Conservation (phyloP, 2,888 invertebrate genomes). For the Falcaria lacertinaria region DNA sequence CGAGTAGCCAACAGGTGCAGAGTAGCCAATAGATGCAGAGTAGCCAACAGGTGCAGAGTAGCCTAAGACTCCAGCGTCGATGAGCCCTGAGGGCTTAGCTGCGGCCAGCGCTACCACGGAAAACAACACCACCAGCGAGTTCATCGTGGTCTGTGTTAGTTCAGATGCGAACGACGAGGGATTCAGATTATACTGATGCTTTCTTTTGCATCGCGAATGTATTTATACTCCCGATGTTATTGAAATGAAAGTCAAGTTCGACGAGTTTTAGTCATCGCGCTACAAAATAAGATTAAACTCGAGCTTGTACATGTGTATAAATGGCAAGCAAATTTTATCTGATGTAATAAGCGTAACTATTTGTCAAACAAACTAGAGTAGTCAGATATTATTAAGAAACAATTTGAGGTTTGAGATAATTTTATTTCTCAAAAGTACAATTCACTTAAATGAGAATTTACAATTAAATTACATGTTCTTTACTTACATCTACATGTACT, state of each 20-base stretch:
- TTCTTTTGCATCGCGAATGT: slow-evolving; percentile 48
- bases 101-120: slow-evolving; percentile 75
- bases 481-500: too few species aligned
- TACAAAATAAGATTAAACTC: slow-evolving; percentile 15
- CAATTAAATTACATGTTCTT: too few species aligned
- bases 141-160: slow-evolving; percentile 81
- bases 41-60: slow-evolving; percentile 35
- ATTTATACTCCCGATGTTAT: slow-evolving; percentile 59
- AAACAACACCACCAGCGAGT: slow-evolving; percentile 82
- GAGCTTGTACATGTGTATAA: too few species aligned
- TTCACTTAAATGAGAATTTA: too few species aligned
- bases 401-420: too few species aligned
- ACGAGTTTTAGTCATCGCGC: slow-evolving; percentile 48
- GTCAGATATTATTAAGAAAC: too few species aligned
- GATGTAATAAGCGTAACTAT: background rate
- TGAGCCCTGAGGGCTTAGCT: slow-evolving; percentile 42
- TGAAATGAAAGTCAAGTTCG: slow-evolving; percentile 70
- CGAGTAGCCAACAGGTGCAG: slow-evolving; percentile 26
- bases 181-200: slow-evolving; percentile 63
- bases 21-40: slow-evolving; percentile 28
- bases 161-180: slow-evolving; percentile 54
- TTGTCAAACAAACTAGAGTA: too few species aligned
- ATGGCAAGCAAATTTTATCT: background rate
- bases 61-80: slow-evolving; percentile 20
- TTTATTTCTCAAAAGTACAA: too few species aligned